These are phyloP conservation scores for Holacanthella duospinosa DNA, from an alignment of 2,888 invertebrate genomes.

Conservation along the genomic window DNA sequence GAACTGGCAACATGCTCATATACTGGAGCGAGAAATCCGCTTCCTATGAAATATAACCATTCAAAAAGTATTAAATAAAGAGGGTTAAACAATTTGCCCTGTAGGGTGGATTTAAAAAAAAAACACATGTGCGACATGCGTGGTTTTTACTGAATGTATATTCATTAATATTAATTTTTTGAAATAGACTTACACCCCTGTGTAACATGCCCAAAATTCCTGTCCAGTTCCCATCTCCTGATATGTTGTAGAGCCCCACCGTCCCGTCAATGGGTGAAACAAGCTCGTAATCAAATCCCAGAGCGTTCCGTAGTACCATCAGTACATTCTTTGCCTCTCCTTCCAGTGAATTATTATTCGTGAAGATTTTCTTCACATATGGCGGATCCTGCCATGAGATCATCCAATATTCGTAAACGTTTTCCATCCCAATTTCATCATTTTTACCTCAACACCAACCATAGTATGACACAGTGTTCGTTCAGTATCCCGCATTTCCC, in stretches of 20 bases:
- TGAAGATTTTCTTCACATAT: slow-evolving; percentile 19
- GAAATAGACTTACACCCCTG: slow-evolving; percentile 47
- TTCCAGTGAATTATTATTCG: slow-evolving; percentile 23
- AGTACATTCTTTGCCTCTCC: slow-evolving; percentile 66
- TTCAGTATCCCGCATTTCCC: too few species aligned
- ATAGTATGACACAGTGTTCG: too few species aligned
- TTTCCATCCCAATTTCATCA: too few species aligned
- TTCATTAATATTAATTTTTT: neutral
- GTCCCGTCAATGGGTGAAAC: slow-evolving; percentile 53
- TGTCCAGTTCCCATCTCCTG: slow-evolving; percentile 36
- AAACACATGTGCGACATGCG: too few species aligned
- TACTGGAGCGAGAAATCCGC: slow-evolving; percentile 71
- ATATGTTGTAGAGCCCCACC: slow-evolving; percentile 46
- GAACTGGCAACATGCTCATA: slow-evolving; percentile 55
- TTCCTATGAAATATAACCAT: slow-evolving; percentile 50
- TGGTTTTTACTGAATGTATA: neutral
- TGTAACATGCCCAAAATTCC: slow-evolving; percentile 57
- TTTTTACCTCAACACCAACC: too few species aligned
- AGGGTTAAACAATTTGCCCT: too few species aligned
- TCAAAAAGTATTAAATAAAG: neutral
- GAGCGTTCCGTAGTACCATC: slow-evolving; percentile 55
- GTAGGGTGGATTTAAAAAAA: too few species aligned
- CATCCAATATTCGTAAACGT: neutral
- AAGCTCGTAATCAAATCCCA: slow-evolving; percentile 64
- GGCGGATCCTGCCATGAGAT: slow-evolving; percentile 29